A percentile compares a stretch with the other conserved stretches of the same genome.
phyloP scores from a whole-genome alignment of 2,113 vertebrate genomes.

The Aegotheles bennettii region DNA sequence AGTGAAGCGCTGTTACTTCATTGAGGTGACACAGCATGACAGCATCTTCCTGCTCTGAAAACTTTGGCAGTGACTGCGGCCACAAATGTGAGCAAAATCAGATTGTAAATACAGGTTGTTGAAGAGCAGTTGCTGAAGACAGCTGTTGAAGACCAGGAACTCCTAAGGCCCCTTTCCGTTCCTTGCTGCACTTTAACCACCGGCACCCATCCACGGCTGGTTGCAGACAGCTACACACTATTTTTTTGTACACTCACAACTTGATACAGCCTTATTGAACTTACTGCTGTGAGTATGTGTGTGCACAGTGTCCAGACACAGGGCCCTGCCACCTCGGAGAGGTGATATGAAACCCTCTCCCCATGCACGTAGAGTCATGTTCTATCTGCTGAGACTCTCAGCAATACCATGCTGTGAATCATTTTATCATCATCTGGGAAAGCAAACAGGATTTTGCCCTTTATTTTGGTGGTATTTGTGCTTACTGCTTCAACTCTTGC shows the following conservation, averaged over 20 bases:
- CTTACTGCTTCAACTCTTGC: not conserved
- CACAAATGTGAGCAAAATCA: not conserved
- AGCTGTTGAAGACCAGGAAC: not conserved
- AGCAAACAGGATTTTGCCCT: not conserved
- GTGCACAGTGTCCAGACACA: too few relatives aligned
- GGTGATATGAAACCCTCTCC: not conserved
- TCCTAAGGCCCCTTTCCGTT: not conserved
- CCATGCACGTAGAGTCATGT: accelerated
- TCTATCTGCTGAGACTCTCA: not conserved
- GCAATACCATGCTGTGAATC: not conserved
- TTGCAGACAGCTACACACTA: not conserved
- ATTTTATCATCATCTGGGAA: not conserved
- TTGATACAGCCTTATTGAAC: not conserved
- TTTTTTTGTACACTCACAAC: not conserved
- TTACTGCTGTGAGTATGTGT: not conserved
- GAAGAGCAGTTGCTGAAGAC: not conserved
- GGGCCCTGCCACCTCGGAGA: not conserved
- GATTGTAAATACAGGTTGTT: not conserved
- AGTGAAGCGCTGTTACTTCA: not conserved
- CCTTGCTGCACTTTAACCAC: not conserved
- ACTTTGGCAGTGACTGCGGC: not conserved
- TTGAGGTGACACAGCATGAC: not conserved
- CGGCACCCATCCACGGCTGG: not conserved
- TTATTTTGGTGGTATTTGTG: not conserved
- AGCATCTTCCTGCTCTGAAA: not conserved